These are phyloP conservation scores for Caenorhabditis sp. DNA, from an alignment of 2,888 invertebrate genomes.

Conservation along the genomic window DNA sequence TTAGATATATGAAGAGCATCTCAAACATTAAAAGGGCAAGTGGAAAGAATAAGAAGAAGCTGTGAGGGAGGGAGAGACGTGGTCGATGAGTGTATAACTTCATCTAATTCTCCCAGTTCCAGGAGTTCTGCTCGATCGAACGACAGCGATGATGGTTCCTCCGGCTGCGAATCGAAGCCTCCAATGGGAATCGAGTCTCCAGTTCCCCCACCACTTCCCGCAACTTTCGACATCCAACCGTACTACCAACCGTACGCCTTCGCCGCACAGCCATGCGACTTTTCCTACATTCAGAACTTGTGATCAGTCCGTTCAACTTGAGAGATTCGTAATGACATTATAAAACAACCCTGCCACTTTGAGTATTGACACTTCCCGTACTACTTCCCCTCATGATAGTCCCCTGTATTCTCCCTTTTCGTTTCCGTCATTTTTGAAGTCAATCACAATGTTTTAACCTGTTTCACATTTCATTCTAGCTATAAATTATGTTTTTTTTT, in stretches of 20 bases:
- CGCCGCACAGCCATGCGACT: constrained; percentile 46
- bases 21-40: constrained; percentile 30
- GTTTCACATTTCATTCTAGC: constrained; percentile 2
- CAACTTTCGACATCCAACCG: constrained; percentile 42
- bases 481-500: constrained; percentile 10
- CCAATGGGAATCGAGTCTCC: constrained; percentile 53
- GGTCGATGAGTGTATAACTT: too few relatives aligned
- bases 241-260: constrained; percentile 54
- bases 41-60: not conserved
- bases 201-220: constrained; percentile 33
- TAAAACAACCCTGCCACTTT: not conserved
- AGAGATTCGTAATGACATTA: constrained; percentile 6
- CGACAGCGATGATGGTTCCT: constrained; percentile 73
- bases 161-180: constrained; percentile 70
- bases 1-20: constrained; percentile 46
- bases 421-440: not conserved
- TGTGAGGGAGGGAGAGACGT: constrained; percentile 1
- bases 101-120: too few relatives aligned
- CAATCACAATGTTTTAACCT: not conserved
- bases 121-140: constrained; percentile 60
- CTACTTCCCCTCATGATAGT: not conserved
- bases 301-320: constrained; percentile 15
- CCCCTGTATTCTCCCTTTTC: not conserved
- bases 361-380: not conserved
- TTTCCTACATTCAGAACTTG: constrained; percentile 61